A percentile compares a stretch with the other conserved stretches of the same genome.
Conservation (phyloP, 2,113 vertebrate genomes). For the Seriola quinqueradiata region DNA sequence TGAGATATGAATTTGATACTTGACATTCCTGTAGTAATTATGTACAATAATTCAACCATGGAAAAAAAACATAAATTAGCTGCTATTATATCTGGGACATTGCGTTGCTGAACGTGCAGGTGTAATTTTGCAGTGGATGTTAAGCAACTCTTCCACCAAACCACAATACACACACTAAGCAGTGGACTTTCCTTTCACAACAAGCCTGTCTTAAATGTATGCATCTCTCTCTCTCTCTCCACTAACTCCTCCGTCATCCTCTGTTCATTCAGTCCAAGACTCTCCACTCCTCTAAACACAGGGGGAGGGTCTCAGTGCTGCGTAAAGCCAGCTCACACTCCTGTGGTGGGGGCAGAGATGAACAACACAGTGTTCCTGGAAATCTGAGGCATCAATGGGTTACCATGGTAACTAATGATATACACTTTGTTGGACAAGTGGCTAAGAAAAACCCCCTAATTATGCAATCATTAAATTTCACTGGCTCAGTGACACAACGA, state of each 20-base stretch:
- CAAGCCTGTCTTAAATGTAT: slow-evolving; percentile 20
- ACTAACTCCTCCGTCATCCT: slow-evolving; percentile 19
- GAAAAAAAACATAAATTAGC: no score
- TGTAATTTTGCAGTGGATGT: no score
- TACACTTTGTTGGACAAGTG: background rate
- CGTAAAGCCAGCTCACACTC: slow-evolving; percentile 34
- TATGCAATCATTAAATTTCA: background rate
- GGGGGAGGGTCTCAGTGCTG: slow-evolving; percentile 11
- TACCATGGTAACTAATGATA: slow-evolving; percentile 24
- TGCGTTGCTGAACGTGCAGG: no score
- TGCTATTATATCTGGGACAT: no score
- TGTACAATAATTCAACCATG: background rate
- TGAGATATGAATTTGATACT: background rate
- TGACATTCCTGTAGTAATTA: background rate
- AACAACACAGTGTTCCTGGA: slow-evolving; percentile 36
- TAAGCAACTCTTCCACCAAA: no score
- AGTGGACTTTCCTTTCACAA: background rate
- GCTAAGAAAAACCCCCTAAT: slow-evolving; percentile 19
- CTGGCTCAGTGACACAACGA: background rate
- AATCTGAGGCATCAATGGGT: slow-evolving; percentile 39
- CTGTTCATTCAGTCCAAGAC: slow-evolving; percentile 17
- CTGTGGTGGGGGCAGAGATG: slow-evolving; percentile 7
- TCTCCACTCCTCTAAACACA: slow-evolving; percentile 4
- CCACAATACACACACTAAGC: background rate
- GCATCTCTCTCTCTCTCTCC: slow-evolving; percentile 13